phyloP scores from a whole-genome alignment of 1,140 invertebrate species.

The Saccostrea cuccullata region DNA sequence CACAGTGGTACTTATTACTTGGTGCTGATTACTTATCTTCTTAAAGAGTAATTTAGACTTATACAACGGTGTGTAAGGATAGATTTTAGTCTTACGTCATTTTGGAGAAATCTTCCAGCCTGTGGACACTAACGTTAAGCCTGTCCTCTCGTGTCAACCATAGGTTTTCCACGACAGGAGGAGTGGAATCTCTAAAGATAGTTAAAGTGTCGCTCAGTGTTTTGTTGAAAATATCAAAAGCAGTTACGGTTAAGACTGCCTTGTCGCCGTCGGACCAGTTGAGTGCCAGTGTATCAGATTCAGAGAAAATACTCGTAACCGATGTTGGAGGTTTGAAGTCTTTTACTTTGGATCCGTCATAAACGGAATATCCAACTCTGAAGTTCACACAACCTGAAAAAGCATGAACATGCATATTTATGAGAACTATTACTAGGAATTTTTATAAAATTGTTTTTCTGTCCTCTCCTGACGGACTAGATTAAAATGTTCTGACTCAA shows the following conservation, averaged over 20 bases:
- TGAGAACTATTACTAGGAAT: neutral
- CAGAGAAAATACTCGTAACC: constrained; percentile 16
- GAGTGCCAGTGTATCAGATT: neutral
- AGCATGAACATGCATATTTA: neutral
- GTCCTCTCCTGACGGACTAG: too few relatives aligned
- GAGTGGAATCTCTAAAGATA: constrained; percentile 55
- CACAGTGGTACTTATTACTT: too few relatives aligned
- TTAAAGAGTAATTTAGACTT: too few relatives aligned
- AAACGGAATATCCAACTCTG: constrained; percentile 32
- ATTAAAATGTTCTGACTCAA: too few relatives aligned
- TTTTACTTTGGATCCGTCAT: neutral
- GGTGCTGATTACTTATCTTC: too few relatives aligned
- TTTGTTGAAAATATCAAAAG: constrained; percentile 38
- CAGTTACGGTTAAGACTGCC: constrained; percentile 36
- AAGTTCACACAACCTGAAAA: constrained; percentile 43
- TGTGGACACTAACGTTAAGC: constrained; percentile 56
- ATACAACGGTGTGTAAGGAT: too few relatives aligned
- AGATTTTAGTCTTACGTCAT: constrained; percentile 52
- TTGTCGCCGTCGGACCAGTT: constrained; percentile 49
- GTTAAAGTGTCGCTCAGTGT: constrained; percentile 48
- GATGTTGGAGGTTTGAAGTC: neutral
- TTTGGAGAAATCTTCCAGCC: constrained; percentile 53
- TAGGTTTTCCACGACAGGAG: constrained; percentile 59
- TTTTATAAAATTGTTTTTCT: too few relatives aligned
- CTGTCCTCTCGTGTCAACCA: constrained; percentile 63